A percentile compares a stretch with the other conserved stretches of the same genome.
Evolutionary conservation across 2,888 invertebrate species (phyloP).

Genomic region (Agonopterix subpropinquella): DNA sequence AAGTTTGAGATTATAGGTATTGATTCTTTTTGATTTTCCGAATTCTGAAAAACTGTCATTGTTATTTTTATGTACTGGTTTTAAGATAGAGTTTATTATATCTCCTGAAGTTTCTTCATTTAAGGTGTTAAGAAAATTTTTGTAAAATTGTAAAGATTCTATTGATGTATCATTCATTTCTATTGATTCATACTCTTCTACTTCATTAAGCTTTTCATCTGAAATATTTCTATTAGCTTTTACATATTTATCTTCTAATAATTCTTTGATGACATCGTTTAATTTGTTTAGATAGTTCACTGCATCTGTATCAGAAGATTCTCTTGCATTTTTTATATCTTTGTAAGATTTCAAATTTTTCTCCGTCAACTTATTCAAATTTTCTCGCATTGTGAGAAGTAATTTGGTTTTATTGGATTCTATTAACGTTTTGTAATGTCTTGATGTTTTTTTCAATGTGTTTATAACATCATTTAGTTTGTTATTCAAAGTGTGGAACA

Average conservation of each 20-base stretch:
- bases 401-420: constrained; percentile 15
- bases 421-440: constrained; percentile 18
- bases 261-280: constrained; percentile 14
- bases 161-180: too few relatives aligned
- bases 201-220: too few relatives aligned
- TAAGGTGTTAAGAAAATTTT: too few relatives aligned
- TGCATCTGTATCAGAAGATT: constrained; percentile 13
- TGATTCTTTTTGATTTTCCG: too few relatives aligned
- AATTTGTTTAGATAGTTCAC: constrained; percentile 8
- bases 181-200: too few relatives aligned
- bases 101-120: too few relatives aligned
- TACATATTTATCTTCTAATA: not conserved
- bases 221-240: too few relatives aligned
- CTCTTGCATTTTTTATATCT: constrained; percentile 17
- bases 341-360: constrained; percentile 15
- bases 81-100: too few relatives aligned
- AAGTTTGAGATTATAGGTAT: too few relatives aligned
- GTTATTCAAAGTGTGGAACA: constrained; percentile 19
- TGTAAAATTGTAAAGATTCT: too few relatives aligned
- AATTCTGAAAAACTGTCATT: too few relatives aligned
- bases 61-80: too few relatives aligned
- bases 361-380: constrained; percentile 21
- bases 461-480: constrained; percentile 24
- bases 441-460: constrained; percentile 25
- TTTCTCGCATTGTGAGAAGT: constrained; percentile 25